Evolutionary conservation across 2,797 vertebrate species (phyloP).

Genomic region (Malurus splendens): DNA sequence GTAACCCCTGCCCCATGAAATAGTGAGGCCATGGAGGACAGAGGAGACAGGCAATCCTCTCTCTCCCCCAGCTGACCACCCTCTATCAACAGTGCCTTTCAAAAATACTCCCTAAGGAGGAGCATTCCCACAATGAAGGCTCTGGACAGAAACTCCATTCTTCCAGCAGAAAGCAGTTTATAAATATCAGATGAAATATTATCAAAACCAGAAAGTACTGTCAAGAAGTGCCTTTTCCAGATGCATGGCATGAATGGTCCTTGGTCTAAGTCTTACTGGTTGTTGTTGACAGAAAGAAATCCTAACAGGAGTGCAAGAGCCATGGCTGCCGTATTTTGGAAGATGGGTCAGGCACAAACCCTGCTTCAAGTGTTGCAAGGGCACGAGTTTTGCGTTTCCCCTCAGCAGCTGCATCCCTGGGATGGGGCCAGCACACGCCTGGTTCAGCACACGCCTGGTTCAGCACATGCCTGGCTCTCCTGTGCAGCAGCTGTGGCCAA

Average conservation of each 20-base stretch:
- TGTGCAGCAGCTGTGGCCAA: not conserved
- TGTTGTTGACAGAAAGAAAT: not conserved
- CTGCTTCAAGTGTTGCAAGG: fast-evolving
- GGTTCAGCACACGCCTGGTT: too few relatives aligned
- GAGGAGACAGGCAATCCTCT: not conserved
- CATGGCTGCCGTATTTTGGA: not conserved
- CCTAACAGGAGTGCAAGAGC: not conserved
- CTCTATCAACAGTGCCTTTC: not conserved
- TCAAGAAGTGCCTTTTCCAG: not conserved
- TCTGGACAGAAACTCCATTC: not conserved
- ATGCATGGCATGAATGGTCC: not conserved
- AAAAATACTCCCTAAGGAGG: not conserved
- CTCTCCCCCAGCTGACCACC: not conserved
- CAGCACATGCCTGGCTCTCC: not conserved
- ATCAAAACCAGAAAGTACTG: not conserved
- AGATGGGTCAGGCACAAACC: not conserved
- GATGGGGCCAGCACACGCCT: not conserved
- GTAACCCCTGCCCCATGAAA: fast-evolving
- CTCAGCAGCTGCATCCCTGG: not conserved
- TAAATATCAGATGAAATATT: not conserved
- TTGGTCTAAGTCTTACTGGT: too few relatives aligned
- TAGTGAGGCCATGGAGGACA: fast-evolving
- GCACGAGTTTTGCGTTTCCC: not conserved
- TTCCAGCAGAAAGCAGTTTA: not conserved
- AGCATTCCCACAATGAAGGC: not conserved